phyloP scores from a whole-genome alignment of 2,113 vertebrate species.

The Beaufortia kweichowensis region DNA sequence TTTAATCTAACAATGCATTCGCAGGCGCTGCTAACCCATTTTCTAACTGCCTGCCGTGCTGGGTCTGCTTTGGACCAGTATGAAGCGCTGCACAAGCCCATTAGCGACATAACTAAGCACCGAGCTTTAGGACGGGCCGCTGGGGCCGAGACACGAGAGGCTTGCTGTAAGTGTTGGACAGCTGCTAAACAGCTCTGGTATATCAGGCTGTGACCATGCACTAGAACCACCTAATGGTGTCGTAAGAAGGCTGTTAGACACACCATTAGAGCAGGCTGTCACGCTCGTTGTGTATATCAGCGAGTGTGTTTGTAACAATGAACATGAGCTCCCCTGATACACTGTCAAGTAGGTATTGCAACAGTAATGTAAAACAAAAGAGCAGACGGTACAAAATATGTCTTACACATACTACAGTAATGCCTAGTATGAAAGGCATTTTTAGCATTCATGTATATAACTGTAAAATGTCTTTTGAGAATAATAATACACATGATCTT shows the following conservation, averaged over 20 bases:
- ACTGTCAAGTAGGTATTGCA: constrained; percentile 4
- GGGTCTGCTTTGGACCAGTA: constrained; percentile 40
- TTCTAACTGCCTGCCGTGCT: constrained; percentile 16
- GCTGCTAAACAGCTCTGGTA: constrained; percentile 60
- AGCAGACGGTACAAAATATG: background rate
- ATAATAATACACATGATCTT: background rate
- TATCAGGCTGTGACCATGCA: constrained; percentile 55
- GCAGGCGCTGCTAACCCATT: constrained; percentile 3
- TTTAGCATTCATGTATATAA: too few relatives aligned
- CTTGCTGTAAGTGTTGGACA: constrained; percentile 47
- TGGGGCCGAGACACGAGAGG: constrained; percentile 43
- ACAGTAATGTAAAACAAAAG: constrained; percentile 28
- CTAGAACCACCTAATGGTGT: constrained; percentile 66
- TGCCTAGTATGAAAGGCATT: background rate
- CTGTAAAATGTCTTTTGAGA: background rate
- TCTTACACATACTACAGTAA: background rate
- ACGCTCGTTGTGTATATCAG: constrained; percentile 36
- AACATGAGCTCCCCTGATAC: constrained; percentile 6
- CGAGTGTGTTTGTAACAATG: constrained; percentile 43
- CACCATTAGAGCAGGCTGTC: constrained; percentile 60
- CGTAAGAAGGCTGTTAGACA: constrained; percentile 61
- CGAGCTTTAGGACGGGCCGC: constrained; percentile 51
- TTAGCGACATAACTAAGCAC: constrained; percentile 52
- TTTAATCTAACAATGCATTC: constrained; percentile 44
- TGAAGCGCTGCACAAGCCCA: constrained; percentile 50